Conservation (phyloP, 2,888 invertebrate species). For the Balanococcus diminutus region DNA sequence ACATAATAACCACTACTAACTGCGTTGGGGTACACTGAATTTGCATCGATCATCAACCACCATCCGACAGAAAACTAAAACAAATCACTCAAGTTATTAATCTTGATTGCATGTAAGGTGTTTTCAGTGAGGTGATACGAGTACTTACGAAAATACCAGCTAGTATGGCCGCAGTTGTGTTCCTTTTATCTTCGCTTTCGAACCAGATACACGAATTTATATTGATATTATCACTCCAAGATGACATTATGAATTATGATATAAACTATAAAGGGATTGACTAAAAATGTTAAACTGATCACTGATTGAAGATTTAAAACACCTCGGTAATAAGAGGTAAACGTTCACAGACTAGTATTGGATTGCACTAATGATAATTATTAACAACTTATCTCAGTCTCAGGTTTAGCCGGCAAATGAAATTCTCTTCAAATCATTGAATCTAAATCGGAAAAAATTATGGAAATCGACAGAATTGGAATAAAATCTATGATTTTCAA, state of each 20-base stretch:
- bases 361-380: background rate
- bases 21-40: constrained; percentile 75
- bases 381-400: background rate
- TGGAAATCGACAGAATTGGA: background rate
- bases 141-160: constrained; percentile 83
- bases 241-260: constrained; percentile 29
- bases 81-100: constrained; percentile 40
- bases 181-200: constrained; percentile 79
- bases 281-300: background rate
- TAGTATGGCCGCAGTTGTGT: constrained; percentile 81
- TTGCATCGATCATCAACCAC: constrained; percentile 98
- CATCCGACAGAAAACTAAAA: constrained; percentile 91
- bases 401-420: too few relatives aligned
- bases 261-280: too few relatives aligned
- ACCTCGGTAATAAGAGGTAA: background rate
- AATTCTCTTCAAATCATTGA: background rate
- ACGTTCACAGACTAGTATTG: background rate
- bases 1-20: constrained; percentile 83
- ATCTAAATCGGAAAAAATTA: background rate
- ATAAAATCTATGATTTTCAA: background rate
- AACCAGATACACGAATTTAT: constrained; percentile 73
- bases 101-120: background rate
- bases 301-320: background rate
- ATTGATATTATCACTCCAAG: constrained; percentile 49
- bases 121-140: background rate